These are phyloP conservation scores for Mixornis gularis DNA, from an alignment of 2,113 vertebrate species.

Conservation along the genomic window DNA sequence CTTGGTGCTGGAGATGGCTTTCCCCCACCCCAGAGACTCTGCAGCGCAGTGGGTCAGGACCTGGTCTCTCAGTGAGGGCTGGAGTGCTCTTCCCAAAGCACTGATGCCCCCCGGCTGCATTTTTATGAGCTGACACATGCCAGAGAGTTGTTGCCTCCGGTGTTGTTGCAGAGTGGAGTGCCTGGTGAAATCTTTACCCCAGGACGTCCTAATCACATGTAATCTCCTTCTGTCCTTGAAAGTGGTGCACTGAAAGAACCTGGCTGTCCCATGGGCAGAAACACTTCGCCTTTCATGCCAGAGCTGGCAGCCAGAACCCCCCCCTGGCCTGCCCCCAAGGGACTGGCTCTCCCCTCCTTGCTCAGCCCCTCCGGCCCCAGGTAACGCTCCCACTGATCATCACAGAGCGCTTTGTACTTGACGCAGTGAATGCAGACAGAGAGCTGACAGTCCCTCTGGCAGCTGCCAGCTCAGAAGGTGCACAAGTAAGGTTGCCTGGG, in stretches of 20 bases:
- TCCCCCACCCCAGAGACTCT: background rate
- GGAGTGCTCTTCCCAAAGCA: background rate
- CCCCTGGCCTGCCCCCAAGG: background rate
- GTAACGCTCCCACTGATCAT: background rate
- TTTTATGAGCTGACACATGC: background rate
- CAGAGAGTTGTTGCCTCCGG: background rate
- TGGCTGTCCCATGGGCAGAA: background rate
- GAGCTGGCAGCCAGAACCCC: background rate
- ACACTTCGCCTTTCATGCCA: background rate
- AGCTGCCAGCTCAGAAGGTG: constrained; percentile 27
- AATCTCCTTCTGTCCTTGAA: background rate
- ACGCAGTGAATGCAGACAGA: background rate
- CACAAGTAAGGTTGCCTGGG: background rate
- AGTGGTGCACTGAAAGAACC: background rate
- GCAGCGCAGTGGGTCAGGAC: background rate
- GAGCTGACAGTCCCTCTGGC: constrained; percentile 20
- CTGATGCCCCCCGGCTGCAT: background rate
- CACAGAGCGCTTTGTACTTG: background rate
- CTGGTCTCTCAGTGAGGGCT: fast-evolving
- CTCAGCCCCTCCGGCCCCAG: fast-evolving
- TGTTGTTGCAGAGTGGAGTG: background rate
- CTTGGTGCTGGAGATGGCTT: background rate
- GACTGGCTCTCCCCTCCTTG: background rate
- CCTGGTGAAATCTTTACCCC: background rate
- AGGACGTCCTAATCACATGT: background rate